Percentiles rank a stretch among this genome's conserved stretches.
Evolutionary conservation across 2,113 vertebrate species (phyloP).

Genomic region (Crotalus viridis): DNA sequence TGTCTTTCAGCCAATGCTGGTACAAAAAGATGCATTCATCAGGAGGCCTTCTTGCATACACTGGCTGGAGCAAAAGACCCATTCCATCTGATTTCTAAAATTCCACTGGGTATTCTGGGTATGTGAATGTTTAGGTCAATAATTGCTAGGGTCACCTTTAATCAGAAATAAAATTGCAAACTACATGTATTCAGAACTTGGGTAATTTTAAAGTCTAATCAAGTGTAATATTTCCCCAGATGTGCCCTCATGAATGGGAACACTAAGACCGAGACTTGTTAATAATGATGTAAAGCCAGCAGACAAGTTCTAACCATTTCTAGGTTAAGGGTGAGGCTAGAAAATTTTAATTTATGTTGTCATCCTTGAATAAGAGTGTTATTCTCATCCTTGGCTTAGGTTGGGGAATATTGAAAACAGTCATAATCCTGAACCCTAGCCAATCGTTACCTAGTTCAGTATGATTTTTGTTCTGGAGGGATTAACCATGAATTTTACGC

Average conservation of each 20-base stretch:
- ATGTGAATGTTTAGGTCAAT: neutral
- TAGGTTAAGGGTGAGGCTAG: neutral
- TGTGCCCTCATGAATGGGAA: neutral
- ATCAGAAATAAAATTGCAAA: neutral
- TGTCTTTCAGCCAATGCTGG: constrained; percentile 21
- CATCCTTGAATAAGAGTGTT: neutral
- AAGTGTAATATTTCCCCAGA: neutral
- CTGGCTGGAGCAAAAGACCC: neutral
- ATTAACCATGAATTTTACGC: neutral
- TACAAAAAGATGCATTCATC: constrained; percentile 52
- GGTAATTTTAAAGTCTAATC: neutral
- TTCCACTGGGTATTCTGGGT: neutral
- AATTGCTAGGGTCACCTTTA: neutral
- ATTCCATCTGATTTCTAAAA: neutral
- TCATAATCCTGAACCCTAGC: neutral
- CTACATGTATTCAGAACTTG: neutral
- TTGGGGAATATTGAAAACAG: neutral
- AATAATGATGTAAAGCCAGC: neutral
- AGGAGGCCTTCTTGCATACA: neutral
- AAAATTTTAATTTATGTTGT: neutral
- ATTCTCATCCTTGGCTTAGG: constrained; percentile 24
- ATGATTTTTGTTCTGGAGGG: constrained; percentile 1
- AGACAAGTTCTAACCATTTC: neutral
- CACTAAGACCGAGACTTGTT: neutral
- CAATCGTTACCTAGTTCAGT: neutral